Conservation (phyloP, 2,113 vertebrate genomes). For the Noctilio leporinus region DNA sequence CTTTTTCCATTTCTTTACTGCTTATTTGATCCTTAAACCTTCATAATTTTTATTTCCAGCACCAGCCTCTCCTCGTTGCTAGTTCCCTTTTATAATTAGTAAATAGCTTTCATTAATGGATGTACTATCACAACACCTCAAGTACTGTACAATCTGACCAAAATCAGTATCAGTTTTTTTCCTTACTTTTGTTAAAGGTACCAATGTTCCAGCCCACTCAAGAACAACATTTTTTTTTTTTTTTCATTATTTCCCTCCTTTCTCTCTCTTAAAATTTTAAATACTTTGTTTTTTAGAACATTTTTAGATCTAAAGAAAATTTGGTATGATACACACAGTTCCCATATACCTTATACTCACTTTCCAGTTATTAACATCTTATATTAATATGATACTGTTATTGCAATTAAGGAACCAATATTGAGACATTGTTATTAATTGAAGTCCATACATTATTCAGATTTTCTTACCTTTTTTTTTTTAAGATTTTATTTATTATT, state of each 20-base stretch:
- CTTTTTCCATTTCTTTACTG: not conserved
- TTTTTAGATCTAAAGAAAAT: constrained; percentile 12
- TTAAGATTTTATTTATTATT: no score
- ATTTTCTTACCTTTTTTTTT: constrained; percentile 7
- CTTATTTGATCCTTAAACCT: constrained; percentile 25
- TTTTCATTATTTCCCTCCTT: not conserved
- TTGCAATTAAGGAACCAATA: not conserved
- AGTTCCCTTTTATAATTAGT: not conserved
- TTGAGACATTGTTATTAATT: not conserved
- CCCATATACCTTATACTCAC: not conserved
- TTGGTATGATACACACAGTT: not conserved
- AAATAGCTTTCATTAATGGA: not conserved
- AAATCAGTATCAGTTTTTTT: not conserved
- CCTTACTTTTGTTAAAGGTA: not conserved
- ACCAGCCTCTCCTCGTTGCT: not conserved
- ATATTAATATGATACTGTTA: not conserved
- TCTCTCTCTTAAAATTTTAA: not conserved
- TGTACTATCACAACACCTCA: not conserved
- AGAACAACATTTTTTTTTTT: not conserved
- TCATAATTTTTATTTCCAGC: not conserved
- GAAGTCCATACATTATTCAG: not conserved
- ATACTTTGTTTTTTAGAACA: not conserved
- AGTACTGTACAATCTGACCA: not conserved
- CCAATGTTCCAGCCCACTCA: not conserved
- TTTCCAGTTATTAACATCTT: not conserved